Conservation (phyloP, 30 jellyfish, hydroid and myxozoan species). For the Cassiopea andromeda region DNA sequence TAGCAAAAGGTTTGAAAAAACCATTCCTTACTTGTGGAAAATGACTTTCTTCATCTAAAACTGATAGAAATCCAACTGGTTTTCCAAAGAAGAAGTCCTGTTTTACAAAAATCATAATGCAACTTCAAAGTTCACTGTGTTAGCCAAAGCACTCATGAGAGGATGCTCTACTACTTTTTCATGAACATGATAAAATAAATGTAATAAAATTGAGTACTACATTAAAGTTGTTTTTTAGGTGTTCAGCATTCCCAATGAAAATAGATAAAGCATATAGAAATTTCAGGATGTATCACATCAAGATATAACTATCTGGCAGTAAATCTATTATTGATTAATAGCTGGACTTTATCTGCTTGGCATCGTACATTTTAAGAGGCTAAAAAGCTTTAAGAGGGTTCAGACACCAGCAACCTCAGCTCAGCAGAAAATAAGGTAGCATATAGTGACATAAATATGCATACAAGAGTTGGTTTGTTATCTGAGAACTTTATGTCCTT, state of each 20-base stretch:
- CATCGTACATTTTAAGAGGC: too few species aligned
- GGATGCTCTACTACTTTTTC: too few species aligned
- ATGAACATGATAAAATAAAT: too few species aligned
- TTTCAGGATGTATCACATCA: too few species aligned
- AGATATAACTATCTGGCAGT: too few species aligned
- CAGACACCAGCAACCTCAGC: not conserved
- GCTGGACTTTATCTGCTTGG: too few species aligned
- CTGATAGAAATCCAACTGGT: slow-evolving; percentile 71
- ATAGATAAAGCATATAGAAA: too few species aligned
- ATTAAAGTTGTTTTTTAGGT: too few species aligned
- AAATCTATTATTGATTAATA: too few species aligned
- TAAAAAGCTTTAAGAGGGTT: not conserved
- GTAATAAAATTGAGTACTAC: too few species aligned
- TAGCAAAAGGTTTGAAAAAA: not conserved
- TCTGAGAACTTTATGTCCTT: slow-evolving; percentile 65
- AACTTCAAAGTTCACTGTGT: not conserved
- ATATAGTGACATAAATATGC: not conserved
- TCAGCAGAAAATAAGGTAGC: not conserved
- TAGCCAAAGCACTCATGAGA: too few species aligned
- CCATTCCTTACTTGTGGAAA: slow-evolving; percentile 60
- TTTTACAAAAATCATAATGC: not conserved
- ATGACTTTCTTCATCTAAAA: slow-evolving; percentile 79
- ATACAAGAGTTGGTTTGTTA: slow-evolving; percentile 65
- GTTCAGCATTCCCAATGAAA: too few species aligned
- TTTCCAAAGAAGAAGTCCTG: slow-evolving; percentile 72